Evolutionary conservation across 1,140 invertebrate genomes (phyloP), one percentile per base, ranked within the genome.

Genomic region (Daktulosphaira vitifoliae): DNA sequence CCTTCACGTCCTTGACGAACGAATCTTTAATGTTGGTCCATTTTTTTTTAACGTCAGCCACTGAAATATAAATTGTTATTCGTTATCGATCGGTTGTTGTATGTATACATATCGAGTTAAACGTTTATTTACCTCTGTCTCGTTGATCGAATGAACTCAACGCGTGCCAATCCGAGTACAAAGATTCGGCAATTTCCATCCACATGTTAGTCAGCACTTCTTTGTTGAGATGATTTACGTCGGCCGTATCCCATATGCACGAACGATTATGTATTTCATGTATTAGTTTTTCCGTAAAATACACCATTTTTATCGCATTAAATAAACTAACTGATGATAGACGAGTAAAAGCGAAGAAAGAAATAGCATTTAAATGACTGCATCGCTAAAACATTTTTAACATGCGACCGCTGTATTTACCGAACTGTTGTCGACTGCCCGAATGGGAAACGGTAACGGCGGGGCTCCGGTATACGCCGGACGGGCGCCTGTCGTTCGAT

Each of bases 21-120:
- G 56, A 62, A 25, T 62, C 56, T 33, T 62, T 62, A 16, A 62
- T 62, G 42, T 62, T 62, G 1, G 56, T 62, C 56, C 56, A 62
- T 9, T 62, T 62, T 18, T 62, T 62, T 3, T 62, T 62, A 3
- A 62, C 25, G 2, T 62, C 56, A 16, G 25, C 7, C 18, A 62
- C 56, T 62, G 16, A 38, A 38, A 3, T 11, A 37, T 1, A 7
- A 37, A 20, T 20, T 5, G 33, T 52, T 33, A 13, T 29, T 52
- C n/a, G n/a, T n/a, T n/a, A n/a, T n/a, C n/a, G n/a, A n/a, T n/a
- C n/a, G n/a, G n/a, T n/a, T n/a, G n/a, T n/a, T n/a, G n/a, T n/a
- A n/a, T n/a, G n/a, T n/a, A n/a, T 4, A 33, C 18, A 20, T 49
- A 11, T 5, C 23, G 13, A 22, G 15, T 11, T 23, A 23, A 20